Conservation (phyloP, 2,888 invertebrate species). For the Drosophila tripunctata region DNA sequence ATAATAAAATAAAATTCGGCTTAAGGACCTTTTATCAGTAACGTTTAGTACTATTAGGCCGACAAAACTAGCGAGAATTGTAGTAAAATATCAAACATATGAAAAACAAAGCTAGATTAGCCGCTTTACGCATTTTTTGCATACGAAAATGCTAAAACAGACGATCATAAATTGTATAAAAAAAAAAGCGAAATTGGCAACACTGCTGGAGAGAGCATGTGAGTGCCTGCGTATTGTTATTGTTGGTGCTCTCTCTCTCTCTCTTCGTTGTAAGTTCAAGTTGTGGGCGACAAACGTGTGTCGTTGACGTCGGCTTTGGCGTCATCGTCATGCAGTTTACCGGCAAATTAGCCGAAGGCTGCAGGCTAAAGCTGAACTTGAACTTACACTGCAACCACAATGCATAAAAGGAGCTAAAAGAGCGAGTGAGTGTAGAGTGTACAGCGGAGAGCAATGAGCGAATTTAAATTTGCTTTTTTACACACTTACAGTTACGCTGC, state of each 20-base stretch:
- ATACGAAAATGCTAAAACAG: no score
- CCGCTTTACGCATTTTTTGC: no score
- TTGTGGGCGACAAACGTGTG: slow-evolving; percentile 49
- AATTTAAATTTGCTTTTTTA: slow-evolving; percentile 18
- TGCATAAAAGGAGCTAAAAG: slow-evolving; percentile 7
- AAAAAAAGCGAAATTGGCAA: slow-evolving; percentile 9
- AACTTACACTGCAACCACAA: slow-evolving; percentile 41
- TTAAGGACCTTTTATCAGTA: no score
- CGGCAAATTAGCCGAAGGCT: slow-evolving; percentile 43
- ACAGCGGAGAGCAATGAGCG: not conserved
- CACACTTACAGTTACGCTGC: slow-evolving; percentile 28
- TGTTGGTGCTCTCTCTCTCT: no score
- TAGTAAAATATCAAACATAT: no score
- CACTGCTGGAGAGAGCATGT: slow-evolving; percentile 2
- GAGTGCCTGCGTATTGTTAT: slow-evolving; percentile 3
- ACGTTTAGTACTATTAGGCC: no score
- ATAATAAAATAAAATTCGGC: no score
- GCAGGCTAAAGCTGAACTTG: slow-evolving; percentile 46
- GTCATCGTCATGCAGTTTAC: slow-evolving; percentile 34
- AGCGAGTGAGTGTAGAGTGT: not conserved
- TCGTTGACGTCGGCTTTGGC: not conserved
- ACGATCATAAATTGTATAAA: slow-evolving; percentile 1
- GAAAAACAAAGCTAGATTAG: no score
- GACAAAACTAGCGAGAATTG: no score
- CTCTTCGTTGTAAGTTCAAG: slow-evolving; percentile 54